Base-by-base conservation (phyloP, 2,113 vertebrate genomes). In the Rhabdomys dilectus region DNA sequence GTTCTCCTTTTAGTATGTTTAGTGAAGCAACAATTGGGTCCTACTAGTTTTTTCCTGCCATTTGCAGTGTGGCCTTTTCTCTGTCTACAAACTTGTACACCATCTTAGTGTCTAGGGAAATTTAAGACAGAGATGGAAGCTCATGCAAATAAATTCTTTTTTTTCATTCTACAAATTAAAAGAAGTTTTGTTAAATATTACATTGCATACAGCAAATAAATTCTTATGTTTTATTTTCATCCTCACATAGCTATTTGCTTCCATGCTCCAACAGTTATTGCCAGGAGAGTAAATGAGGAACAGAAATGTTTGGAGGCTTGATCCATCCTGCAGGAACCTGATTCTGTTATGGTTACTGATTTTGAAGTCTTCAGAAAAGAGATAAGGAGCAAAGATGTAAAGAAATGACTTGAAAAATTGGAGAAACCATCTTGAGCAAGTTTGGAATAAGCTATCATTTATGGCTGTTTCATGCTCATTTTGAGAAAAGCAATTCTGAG, bases 341-440 rank as follows among this genome's bases (percentile, higher is more conserved):
- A 93, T 82, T 94, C 56, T 95, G 58, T 75, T 97, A 53, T 75
- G 42, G 39, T 84, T 84, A 53, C 21, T 95, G 45, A 48, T 94
- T 95, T 95, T 31, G 85, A 76, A 89, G 62, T 81, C 53, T 88
- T 93, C 31, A 78, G 60, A 93, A 93, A 36, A 72, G 31, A 96
- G 29, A 78, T 96, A 94, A 86, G 82, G 34, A 53, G 21, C 36
- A 92, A 96, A 64, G 31, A 70, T 60, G 6, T 86, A 89, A 92
- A 72, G n/a, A 89, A 89, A 77, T 81, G 22, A 94, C 56, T 42
- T 31, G 7, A 75, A 91, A 81, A 91, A 80, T 88, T 89, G 36
- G 60, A 93, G 26, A 93, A 84, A 91, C 7, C 21, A 29, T 45
- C 42, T 86, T 58, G n/a, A 93, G 68, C 26, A 85, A 91, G 21